Base-by-base conservation (phyloP, 2,113 vertebrate genomes). In the Chlorocebus sabaeus region DNA sequence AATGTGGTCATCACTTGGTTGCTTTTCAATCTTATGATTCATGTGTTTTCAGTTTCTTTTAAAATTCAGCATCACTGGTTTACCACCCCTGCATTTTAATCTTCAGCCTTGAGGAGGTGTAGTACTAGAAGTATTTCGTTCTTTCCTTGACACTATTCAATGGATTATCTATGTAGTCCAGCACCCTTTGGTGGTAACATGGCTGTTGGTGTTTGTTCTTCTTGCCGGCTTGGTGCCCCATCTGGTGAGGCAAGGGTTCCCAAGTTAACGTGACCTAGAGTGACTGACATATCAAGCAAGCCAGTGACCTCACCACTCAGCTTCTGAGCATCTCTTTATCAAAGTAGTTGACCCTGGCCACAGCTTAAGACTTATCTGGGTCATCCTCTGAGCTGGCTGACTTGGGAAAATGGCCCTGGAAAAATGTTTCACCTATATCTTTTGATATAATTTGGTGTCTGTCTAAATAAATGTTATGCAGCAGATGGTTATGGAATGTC, bases 391-490 rank as follows among this genome's bases (percentile, higher is more conserved):
- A 13, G 40, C 96, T 95, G 70, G 13, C 40, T 78, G 72, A 38
- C 92, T 94, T 90, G 80, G 76, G 83, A 84, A 79, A 59, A 52
- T 90, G 80, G 64, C 95, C 95, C 89, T 96, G 93, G 11, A 67
- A 93, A 64, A 96, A 67, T 85, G 23, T 97, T 81, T 93, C 72
- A 5, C 67, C 61, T 40, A 0, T 96, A 78, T 92, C 92, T 97
- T 93, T 96, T 96, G 92, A 97, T 96, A 89, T 88, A 93, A 94
- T 89, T 97, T 92, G 87, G 38, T 92, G 27, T 96, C 94, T 85
- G 75, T 95, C 81, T 94, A 95, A 96, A 95, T 92, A 97, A 97
- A 94, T 82, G 43, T 94, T 90, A 78, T n/a, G 30, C 55, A 97
- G 95, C 96, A 97, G 81, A 97, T 96, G 93, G 92, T 89, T 90